Evolutionary conservation across 2,888 invertebrate species (phyloP).

Genomic region (Hyppa rectilinea): DNA sequence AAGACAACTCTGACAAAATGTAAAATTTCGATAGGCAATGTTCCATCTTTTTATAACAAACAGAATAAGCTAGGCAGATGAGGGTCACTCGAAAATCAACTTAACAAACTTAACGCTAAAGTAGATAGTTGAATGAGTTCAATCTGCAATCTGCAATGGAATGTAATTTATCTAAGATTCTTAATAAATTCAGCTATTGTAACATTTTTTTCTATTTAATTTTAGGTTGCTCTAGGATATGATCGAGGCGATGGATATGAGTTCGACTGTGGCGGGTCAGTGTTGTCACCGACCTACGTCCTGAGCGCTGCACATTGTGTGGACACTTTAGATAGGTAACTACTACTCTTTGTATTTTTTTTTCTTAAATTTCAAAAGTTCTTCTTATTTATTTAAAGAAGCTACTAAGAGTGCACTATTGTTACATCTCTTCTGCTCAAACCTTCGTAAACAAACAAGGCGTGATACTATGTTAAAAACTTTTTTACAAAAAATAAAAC

Average conservation of each 20-base stretch:
- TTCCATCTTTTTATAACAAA: neutral
- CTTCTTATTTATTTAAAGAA: too few relatives aligned
- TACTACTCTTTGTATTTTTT: too few relatives aligned
- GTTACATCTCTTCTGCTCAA: too few relatives aligned
- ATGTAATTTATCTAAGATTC: neutral
- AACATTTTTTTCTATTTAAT: slow-evolving; percentile 15
- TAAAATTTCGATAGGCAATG: neutral
- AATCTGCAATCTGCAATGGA: neutral
- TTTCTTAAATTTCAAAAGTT: too few relatives aligned
- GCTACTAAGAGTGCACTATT: too few relatives aligned
- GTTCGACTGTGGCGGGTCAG: slow-evolving; percentile 85
- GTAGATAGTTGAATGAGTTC: neutral
- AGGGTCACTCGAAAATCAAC: neutral
- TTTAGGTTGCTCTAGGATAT: slow-evolving; percentile 84
- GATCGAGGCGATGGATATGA: slow-evolving; percentile 75
- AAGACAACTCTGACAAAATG: neutral
- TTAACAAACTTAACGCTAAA: neutral
- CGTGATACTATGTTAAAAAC: too few relatives aligned
- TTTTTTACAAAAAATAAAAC: too few relatives aligned
- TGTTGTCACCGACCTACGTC: slow-evolving; percentile 79
- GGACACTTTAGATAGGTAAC: slow-evolving; percentile 80
- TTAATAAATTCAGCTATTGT: neutral
- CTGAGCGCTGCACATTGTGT: slow-evolving; percentile 87
- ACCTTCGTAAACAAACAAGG: too few relatives aligned
- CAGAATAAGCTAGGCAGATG: neutral